A percentile compares a stretch with the other conserved stretches of the same genome.
phyloP scores from a whole-genome alignment of 2,888 invertebrate genomes.

The Meloe dianella region DNA sequence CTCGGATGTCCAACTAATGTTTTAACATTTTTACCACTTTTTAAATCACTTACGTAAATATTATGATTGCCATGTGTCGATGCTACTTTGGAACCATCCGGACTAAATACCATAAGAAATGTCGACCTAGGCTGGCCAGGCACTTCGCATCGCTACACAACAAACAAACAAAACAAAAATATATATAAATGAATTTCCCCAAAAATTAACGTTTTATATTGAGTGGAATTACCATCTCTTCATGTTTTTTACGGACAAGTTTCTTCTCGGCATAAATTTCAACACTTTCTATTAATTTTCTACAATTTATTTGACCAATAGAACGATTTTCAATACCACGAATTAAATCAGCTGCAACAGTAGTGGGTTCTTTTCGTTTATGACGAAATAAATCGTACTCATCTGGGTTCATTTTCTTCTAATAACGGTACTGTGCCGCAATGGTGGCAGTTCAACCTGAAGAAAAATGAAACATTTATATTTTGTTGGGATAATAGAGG shows the following conservation, averaged over 20 bases:
- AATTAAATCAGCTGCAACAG: conserved; percentile 42
- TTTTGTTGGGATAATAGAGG: no score
- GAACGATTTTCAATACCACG: conserved; percentile 46
- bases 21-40: conserved; percentile 78
- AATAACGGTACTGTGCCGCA: not conserved
- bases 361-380: conserved; percentile 24
- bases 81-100: conserved; percentile 83
- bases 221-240: conserved; percentile 47
- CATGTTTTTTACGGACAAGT: conserved; percentile 44
- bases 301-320: conserved; percentile 38
- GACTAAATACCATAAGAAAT: conserved; percentile 87
- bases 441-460: not conserved
- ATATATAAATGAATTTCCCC: no score
- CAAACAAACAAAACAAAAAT: conserved; percentile 13
- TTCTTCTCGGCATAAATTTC: conserved; percentile 49
- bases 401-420: conserved; percentile 35
- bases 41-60: conserved; percentile 82
- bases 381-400: conserved; percentile 32
- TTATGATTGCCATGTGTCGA: conserved; percentile 91
- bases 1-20: conserved; percentile 83
- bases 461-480: not conserved
- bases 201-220: conserved; percentile 8
- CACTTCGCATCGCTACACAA: conserved; percentile 64
- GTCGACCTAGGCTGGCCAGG: conserved; percentile 80
- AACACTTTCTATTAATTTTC: conserved; percentile 40